phyloP scores from a whole-genome alignment of 2,888 invertebrate genomes.

The Drosophila subquinaria region DNA sequence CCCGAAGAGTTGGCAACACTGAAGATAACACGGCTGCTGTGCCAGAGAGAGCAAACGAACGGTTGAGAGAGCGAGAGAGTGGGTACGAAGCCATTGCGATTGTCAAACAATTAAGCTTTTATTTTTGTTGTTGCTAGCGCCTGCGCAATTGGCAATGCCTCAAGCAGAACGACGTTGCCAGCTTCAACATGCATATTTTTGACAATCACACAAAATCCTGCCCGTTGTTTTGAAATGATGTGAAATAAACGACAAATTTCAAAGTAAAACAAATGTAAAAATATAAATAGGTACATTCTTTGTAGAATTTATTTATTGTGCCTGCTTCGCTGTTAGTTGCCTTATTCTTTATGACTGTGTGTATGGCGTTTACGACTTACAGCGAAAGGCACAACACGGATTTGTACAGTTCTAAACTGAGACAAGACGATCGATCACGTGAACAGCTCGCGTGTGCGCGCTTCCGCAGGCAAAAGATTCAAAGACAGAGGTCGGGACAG shows the following conservation, averaged over 20 bases:
- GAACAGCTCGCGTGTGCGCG: conserved; percentile 41
- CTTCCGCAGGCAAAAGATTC: conserved; percentile 34
- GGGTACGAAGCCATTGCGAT: conserved; percentile 21
- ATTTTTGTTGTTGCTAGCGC: conserved; percentile 64
- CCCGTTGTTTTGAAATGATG: conserved; percentile 28
- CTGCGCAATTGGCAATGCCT: conserved; percentile 53
- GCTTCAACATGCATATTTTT: neutral
- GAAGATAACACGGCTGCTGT: conserved; percentile 42
- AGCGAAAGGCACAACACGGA: conserved; percentile 45
- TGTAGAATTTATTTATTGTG: neutral
- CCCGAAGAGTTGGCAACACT: too few species aligned
- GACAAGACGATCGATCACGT: conserved; percentile 51
- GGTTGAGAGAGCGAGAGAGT: conserved; percentile 17
- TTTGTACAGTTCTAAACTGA: conserved; percentile 19
- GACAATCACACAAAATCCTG: conserved; percentile 32
- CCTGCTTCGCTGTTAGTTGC: neutral
- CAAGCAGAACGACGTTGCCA: conserved; percentile 32
- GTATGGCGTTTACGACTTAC: conserved; percentile 59
- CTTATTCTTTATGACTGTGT: conserved; percentile 10
- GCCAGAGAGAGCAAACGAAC: conserved; percentile 26
- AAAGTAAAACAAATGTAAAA: neutral
- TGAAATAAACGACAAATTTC: neutral
- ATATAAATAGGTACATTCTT: neutral
- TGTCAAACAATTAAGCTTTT: conserved; percentile 61
- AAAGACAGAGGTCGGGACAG: conserved; percentile 1